Evolutionary conservation across 2,113 vertebrate genomes (phyloP).

Genomic region (Aphyosemion australe): DNA sequence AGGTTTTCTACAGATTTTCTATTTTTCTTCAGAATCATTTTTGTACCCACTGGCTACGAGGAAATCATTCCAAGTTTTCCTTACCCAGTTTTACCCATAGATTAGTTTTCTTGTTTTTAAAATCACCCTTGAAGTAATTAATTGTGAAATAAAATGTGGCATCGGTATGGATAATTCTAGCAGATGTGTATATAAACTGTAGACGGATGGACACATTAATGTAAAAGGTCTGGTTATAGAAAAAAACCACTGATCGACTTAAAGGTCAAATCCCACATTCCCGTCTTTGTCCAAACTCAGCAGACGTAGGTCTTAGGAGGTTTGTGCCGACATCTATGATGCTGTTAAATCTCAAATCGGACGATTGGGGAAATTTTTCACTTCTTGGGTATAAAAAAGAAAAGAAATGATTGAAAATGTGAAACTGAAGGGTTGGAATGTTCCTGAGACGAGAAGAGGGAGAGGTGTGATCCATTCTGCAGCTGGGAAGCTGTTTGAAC

Average conservation of each 20-base stretch:
- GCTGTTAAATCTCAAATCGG: conserved; percentile 48
- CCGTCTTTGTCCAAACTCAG: conserved; percentile 18
- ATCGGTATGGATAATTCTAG: neutral
- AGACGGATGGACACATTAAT: neutral
- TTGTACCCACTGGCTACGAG: too few relatives aligned
- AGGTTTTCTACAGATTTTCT: too few relatives aligned
- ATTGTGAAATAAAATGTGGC: neutral
- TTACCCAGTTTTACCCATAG: too few relatives aligned
- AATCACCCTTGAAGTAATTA: neutral
- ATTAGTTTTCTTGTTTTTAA: neutral
- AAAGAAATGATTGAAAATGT: conserved; percentile 54
- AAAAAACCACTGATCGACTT: conserved; percentile 21
- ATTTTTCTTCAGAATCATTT: too few relatives aligned
- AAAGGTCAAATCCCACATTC: conserved; percentile 43
- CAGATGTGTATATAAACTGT: neutral
- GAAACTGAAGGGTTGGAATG: conserved; percentile 48
- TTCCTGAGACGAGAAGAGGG: conserved; percentile 42
- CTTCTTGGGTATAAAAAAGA: conserved; percentile 15
- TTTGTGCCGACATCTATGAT: conserved; percentile 26
- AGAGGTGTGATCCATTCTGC: conserved; percentile 52
- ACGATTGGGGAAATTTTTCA: conserved; percentile 40
- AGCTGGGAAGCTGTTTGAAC: conserved; percentile 47
- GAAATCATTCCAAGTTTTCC: too few relatives aligned
- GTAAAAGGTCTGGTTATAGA: neutral
- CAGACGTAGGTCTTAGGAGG: conserved; percentile 21